A percentile compares a stretch with the other conserved stretches of the same genome.
These are phyloP conservation scores for Drosophila glabriapex DNA, from an alignment of 2,888 invertebrate species.

Conservation along the genomic window DNA sequence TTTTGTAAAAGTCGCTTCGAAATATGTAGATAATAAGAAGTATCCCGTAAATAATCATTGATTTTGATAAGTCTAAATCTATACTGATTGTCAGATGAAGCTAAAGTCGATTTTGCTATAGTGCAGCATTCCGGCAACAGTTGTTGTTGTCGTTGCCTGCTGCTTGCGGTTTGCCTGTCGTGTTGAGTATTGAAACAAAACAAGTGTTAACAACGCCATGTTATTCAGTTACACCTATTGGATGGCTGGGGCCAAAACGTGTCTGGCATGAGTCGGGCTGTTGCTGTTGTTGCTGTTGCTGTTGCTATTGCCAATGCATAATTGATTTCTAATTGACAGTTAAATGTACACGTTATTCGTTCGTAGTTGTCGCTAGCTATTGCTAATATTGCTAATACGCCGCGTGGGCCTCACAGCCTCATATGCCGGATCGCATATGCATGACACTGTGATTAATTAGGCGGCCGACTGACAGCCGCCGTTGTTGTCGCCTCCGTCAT, in stretches of 20 bases:
- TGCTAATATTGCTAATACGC: slow-evolving; percentile 70
- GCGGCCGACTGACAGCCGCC: slow-evolving; percentile 54
- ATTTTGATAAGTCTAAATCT: background rate
- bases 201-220: slow-evolving; percentile 56
- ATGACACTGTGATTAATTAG: slow-evolving; percentile 79
- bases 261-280: slow-evolving; percentile 44
- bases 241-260: slow-evolving; percentile 38
- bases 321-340: slow-evolving; percentile 82
- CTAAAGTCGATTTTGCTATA: slow-evolving; percentile 2
- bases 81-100: slow-evolving; percentile 6
- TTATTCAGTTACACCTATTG: slow-evolving; percentile 40
- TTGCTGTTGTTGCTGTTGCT: slow-evolving; percentile 1
- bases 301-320: slow-evolving; percentile 72
- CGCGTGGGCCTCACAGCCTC: slow-evolving; percentile 66
- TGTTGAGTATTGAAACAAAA: slow-evolving; percentile 37
- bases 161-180: slow-evolving; percentile 18
- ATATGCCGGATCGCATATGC: slow-evolving; percentile 58
- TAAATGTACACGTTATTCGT: slow-evolving; percentile 66
- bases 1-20: background rate
- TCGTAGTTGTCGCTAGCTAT: slow-evolving; percentile 35
- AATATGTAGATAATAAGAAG: background rate
- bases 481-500: slow-evolving; percentile 55
- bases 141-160: slow-evolving; percentile 18
- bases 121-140: background rate
- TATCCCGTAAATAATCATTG: background rate